Base-by-base conservation (phyloP, 2,888 invertebrate species). In the Escarpia spicata region DNA sequence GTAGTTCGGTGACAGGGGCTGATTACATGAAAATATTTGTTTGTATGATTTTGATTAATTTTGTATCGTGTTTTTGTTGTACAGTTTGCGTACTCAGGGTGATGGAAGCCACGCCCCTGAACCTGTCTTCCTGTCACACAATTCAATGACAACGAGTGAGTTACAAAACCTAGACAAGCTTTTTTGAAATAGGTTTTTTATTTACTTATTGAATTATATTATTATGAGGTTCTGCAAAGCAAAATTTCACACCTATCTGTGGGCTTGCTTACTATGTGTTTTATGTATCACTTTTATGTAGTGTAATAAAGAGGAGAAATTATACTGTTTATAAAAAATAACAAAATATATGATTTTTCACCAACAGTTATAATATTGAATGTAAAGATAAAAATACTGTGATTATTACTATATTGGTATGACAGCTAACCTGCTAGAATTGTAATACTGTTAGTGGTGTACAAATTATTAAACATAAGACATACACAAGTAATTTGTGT, bases 81-180 rank as follows among this genome's bases (percentile, higher is more conserved):
- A 10, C 37, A 58, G 43, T 90, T 60, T 92, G 60, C 94, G 95
- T 92, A 95, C 95, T 43, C 94, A 95, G 15, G 95, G 95, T n/a
- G 95, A 95, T 94, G 95, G 95, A 15, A 95, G 95, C 1, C 95
- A 95, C 93, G 93, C 95, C 12, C 94, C 95, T 10, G 95, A 95
- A 60, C 90, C 92, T 6, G 52, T 91, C 45, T 91, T 31, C 93
- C 95, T 58, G 94, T 94, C 43, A 94, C 94, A 58, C 94, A 94
- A 95, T 90, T 93, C 94, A 92, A 95, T 95, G 95, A 94, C 95
- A 37, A 94, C 95, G 93, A 94, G 95, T 95, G 94, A 92, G 93
- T 44, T 2, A 26, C 75, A 12, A 10, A 10, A 52, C 15, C 12
- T 60, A 19, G 75, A 75, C 26, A 26, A 6, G 19, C 75, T n/a